Evolutionary conservation across 2,797 vertebrate species (phyloP).

Genomic region (Sebastes dallii): DNA sequence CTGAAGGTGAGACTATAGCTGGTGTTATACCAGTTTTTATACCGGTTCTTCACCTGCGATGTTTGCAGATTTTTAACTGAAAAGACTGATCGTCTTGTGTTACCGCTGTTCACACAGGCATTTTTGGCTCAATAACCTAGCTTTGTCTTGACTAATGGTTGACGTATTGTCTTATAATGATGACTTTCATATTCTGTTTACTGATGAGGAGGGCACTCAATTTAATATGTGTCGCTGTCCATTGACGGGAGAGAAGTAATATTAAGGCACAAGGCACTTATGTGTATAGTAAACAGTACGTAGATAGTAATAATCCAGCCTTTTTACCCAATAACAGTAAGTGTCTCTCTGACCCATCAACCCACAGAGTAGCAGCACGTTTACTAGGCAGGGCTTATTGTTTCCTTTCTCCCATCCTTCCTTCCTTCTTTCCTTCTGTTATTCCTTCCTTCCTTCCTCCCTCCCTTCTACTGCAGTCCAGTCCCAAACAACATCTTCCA

Average conservation of each 20-base stretch:
- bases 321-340: neutral
- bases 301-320: neutral
- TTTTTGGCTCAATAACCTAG: too few species aligned
- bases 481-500: too few species aligned
- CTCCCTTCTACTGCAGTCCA: neutral
- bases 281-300: neutral
- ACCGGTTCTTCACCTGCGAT: neutral
- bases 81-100: neutral
- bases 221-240: too few species aligned
- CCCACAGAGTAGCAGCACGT: neutral
- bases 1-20: neutral
- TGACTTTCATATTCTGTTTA: too few species aligned
- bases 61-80: neutral
- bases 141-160: too few species aligned
- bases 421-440: neutral
- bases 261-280: too few species aligned
- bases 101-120: too few species aligned
- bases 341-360: neutral
- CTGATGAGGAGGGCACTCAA: too few species aligned
- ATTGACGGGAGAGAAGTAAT: neutral
- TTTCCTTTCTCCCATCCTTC: neutral
- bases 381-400: neutral
- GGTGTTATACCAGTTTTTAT: neutral
- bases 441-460: too few species aligned
- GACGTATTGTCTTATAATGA: too few species aligned